Conservation (phyloP, 2,888 invertebrate genomes). For the Vanessa cardui region DNA sequence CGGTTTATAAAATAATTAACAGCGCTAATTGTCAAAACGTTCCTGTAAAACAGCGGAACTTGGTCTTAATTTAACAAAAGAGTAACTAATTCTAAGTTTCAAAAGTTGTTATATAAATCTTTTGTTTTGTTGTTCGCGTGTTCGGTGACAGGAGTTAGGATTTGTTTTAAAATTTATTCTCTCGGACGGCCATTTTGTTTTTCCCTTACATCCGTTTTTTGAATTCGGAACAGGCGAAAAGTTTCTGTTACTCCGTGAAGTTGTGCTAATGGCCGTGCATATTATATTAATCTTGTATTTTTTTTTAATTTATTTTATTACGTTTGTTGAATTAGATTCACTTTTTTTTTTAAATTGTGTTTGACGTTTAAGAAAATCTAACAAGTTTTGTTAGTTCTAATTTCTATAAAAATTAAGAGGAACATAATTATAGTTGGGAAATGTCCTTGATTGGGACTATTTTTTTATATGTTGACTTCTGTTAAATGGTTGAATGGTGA, state of each 20-base stretch:
- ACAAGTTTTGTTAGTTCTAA: too few relatives aligned
- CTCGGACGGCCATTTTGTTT: conserved; percentile 61
- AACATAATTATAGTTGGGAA: too few relatives aligned
- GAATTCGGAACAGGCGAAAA: conserved; percentile 64
- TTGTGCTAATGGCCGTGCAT: conserved; percentile 38
- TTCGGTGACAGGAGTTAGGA: conserved; percentile 70
- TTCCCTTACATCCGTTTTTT: conserved; percentile 68
- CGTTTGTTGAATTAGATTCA: neutral
- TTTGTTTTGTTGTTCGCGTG: conserved; percentile 71
- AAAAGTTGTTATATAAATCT: conserved; percentile 76
- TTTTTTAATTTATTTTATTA: conserved; percentile 3
- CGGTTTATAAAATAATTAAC: conserved; percentile 1
- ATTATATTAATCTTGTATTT: conserved; percentile 34
- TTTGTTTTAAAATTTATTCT: conserved; percentile 78
- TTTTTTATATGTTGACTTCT: too few relatives aligned
- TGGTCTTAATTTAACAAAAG: conserved; percentile 52
- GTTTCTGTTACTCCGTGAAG: conserved; percentile 36
- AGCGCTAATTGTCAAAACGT: conserved; percentile 40
- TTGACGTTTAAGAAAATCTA: too few relatives aligned
- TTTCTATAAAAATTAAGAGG: too few relatives aligned
- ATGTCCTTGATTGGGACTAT: too few relatives aligned
- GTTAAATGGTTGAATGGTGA: too few relatives aligned
- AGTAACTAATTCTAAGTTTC: conserved; percentile 61
- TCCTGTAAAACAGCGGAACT: conserved; percentile 31
- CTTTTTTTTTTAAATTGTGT: neutral